These are phyloP conservation scores for Megaceryle torquata DNA, from an alignment of 2,113 vertebrate species.

Conservation along the genomic window DNA sequence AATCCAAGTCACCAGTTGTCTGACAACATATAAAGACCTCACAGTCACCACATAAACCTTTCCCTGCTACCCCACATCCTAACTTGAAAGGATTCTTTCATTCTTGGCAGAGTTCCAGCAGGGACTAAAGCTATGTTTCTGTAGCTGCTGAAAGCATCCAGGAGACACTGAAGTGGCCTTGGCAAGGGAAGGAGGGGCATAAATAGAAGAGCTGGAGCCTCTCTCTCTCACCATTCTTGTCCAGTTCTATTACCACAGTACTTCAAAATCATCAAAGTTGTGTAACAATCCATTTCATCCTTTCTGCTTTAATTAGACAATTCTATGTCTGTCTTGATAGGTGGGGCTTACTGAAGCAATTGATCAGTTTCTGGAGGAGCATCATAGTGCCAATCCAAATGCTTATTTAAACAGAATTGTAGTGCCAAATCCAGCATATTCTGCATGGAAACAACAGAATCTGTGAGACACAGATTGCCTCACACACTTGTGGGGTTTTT, in stretches of 20 bases:
- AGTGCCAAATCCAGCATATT: slow-evolving; percentile 54
- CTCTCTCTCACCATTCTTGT: background rate
- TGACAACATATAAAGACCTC: background rate
- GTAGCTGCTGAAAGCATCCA: background rate
- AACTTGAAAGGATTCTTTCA: background rate
- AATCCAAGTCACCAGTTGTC: background rate
- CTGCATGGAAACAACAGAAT: slow-evolving; percentile 47
- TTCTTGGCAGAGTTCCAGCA: background rate
- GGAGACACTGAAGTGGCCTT: background rate
- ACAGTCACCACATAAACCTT: background rate
- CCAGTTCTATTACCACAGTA: background rate
- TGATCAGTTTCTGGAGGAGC: slow-evolving; percentile 60
- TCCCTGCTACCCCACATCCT: background rate
- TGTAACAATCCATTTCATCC: slow-evolving; percentile 27
- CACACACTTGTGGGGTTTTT: background rate
- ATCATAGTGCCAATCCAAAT: background rate
- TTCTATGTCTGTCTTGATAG: slow-evolving; percentile 45
- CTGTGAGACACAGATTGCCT: slow-evolving; percentile 34
- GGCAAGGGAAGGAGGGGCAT: background rate
- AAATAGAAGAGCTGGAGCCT: background rate
- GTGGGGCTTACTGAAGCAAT: slow-evolving; percentile 59
- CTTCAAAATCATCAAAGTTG: slow-evolving; percentile 32
- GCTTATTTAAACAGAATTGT: slow-evolving; percentile 39
- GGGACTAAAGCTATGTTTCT: background rate
- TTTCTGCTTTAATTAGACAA: slow-evolving; percentile 53